Base-by-base conservation (phyloP, 2,797 vertebrate species). In the Kryptolebias ocellatus region DNA sequence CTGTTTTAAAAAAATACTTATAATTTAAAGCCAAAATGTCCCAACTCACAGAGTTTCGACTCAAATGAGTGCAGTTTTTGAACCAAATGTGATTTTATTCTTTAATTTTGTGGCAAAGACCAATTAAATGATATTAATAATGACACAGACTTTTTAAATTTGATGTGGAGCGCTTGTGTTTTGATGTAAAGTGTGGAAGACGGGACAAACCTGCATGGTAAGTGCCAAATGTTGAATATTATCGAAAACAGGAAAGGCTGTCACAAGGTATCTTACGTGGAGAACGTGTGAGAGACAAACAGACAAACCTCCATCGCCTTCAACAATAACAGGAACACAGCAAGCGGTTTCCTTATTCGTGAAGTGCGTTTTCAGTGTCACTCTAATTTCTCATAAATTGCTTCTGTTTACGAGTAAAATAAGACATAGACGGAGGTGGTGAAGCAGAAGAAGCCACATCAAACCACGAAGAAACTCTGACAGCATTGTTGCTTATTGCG, bases 301-400 rank as follows among this genome's bases (percentile, higher is more conserved):
- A 60, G 52, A 67, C 50, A 71, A 67, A 66, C 53, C 59, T 34
- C 46, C 2, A 8, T 66, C 28, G 51, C 15, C 62, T 60, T 73
- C 64, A 67, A 83, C 70, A 84, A 81, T 63, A 64, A 67, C 76
- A 73, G 79, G 71, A 81, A 79, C 59, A 76, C 73, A 72, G 58
- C 65, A 58, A 61, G 55, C 46, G 27, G 63, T 72, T 72, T 76
- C 27, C 52, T 9, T 37, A 7, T 24, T 69, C 20, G 53, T 60
- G 6, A 39, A 51, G 39, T 51, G 4, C 59, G 27, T 67, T 71
- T 49, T 55, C 20, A 59, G 9, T 42, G 5, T 61, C 14, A 53
- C 37, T 70, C 45, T 50, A 52, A 65, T 60, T 61, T 54, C 20
- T 39, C 15, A 42, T 56, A 49, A 52, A 60, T 42, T 77, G 31